These are phyloP conservation scores for Orius insidiosus DNA, from an alignment of 1,140 invertebrate genomes.

Conservation along the genomic window DNA sequence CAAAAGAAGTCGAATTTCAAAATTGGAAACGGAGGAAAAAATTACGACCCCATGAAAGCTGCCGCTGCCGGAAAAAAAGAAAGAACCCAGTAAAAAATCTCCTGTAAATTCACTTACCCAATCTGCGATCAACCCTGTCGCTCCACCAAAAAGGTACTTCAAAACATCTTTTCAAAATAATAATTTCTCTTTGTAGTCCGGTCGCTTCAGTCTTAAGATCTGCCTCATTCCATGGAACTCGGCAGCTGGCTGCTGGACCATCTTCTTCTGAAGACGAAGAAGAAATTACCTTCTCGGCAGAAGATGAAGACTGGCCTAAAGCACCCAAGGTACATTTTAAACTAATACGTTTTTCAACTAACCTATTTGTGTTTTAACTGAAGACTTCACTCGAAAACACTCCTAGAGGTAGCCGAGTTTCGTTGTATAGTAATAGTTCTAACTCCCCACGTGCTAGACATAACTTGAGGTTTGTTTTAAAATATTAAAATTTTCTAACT, in stretches of 20 bases:
- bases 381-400: slow-evolving; percentile 16
- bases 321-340: slow-evolving; percentile 7
- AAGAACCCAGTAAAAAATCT: slow-evolving; percentile 26
- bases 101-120: slow-evolving; percentile 24
- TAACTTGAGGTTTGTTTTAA: slow-evolving; percentile 12
- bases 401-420: slow-evolving; percentile 18
- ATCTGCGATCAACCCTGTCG: slow-evolving; percentile 22
- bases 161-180: too few species aligned
- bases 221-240: slow-evolving; percentile 32
- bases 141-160: slow-evolving; percentile 15
- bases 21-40: slow-evolving; percentile 83
- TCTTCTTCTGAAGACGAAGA: slow-evolving; percentile 20
- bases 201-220: slow-evolving; percentile 31
- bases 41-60: slow-evolving; percentile 77
- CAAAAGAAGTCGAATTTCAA: slow-evolving; percentile 65
- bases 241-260: slow-evolving; percentile 23
- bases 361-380: slow-evolving; percentile 3
- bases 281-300: slow-evolving; percentile 17
- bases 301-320: slow-evolving; percentile 16
- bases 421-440: slow-evolving; percentile 19
- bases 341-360: slow-evolving; percentile 1
- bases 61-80: slow-evolving; percentile 58
- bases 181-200: slow-evolving; percentile 21
- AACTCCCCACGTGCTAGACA: slow-evolving; percentile 12
- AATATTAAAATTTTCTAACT: not conserved